These are phyloP conservation scores for Vimba vimba DNA, from an alignment of 2,113 vertebrate species.

Conservation along the genomic window DNA sequence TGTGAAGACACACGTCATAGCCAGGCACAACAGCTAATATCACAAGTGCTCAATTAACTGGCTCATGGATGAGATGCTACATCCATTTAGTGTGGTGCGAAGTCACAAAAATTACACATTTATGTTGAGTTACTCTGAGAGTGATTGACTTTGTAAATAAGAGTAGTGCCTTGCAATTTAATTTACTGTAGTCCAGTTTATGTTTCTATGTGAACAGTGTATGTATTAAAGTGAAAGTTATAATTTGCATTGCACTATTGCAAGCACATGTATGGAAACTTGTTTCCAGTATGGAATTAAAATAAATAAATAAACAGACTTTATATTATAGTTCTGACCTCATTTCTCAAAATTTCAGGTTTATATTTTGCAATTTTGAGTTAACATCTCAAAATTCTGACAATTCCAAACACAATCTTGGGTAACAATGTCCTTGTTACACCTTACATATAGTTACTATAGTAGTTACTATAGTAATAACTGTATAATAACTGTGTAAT, in stretches of 20 bases:
- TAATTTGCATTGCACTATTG: too few relatives aligned
- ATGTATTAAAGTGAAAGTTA: too few relatives aligned
- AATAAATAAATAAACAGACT: neutral
- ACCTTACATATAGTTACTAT: too few relatives aligned
- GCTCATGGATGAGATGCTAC: slow-evolving; percentile 16
- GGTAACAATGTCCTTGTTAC: too few relatives aligned
- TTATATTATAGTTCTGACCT: neutral
- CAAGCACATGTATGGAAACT: too few relatives aligned
- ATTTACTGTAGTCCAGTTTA: neutral
- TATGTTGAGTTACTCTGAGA: neutral
- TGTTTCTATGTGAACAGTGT: neutral
- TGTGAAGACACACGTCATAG: slow-evolving; percentile 40
- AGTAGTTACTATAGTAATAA: too few relatives aligned
- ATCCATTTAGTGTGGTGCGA: slow-evolving; percentile 40
- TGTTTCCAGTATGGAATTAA: too few relatives aligned
- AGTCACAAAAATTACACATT: neutral
- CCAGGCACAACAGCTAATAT: slow-evolving; percentile 38
- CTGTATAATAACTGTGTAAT: too few relatives aligned
- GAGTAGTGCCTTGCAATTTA: neutral
- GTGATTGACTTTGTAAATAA: neutral
- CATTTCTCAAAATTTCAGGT: neutral
- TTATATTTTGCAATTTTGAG: neutral
- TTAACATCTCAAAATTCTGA: too few relatives aligned
- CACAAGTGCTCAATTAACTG: slow-evolving; percentile 47
- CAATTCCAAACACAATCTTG: too few relatives aligned